Evolutionary conservation across 92 coral and sea anemone genomes (phyloP).

Genomic region (Umimayanthus kanabou): DNA sequence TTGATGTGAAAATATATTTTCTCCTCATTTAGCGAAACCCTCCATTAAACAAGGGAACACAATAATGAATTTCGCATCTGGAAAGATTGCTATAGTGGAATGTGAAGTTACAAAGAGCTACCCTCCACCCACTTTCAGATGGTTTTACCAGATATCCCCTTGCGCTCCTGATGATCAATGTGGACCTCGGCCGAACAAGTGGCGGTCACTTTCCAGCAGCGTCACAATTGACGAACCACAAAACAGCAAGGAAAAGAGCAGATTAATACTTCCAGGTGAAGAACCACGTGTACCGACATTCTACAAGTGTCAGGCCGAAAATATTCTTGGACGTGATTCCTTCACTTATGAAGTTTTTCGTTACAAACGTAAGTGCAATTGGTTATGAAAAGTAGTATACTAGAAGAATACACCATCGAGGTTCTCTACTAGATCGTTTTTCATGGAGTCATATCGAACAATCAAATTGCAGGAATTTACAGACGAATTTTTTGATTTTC

Average conservation of each 20-base stretch:
- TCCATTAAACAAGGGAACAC: neutral
- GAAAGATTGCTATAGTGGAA: neutral
- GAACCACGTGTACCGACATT: constrained; percentile 28
- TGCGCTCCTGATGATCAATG: constrained; percentile 32
- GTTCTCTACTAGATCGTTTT: no score
- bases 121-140: constrained; percentile 43
- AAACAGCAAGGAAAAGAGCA: neutral
- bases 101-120: constrained; percentile 37
- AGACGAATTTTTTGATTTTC: no score
- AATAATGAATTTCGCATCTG: neutral
- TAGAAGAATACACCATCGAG: no score
- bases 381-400: neutral
- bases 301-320: constrained; percentile 71
- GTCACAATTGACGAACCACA: neutral
- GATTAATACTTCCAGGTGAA: neutral
- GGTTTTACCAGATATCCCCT: constrained; percentile 39
- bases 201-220: constrained; percentile 12
- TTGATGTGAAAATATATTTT: neutral
- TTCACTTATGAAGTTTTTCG: constrained; percentile 51
- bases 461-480: no score
- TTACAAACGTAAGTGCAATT: constrained; percentile 60
- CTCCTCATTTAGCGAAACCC: constrained; percentile 10
- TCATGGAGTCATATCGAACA: no score
- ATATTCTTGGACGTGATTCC: constrained; percentile 57
- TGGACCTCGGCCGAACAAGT: constrained; percentile 1